Percentiles rank a stretch among this genome's conserved stretches.
These are phyloP conservation scores for Dendrolimus houi DNA, from an alignment of 2,888 invertebrate genomes.

Conservation along the genomic window DNA sequence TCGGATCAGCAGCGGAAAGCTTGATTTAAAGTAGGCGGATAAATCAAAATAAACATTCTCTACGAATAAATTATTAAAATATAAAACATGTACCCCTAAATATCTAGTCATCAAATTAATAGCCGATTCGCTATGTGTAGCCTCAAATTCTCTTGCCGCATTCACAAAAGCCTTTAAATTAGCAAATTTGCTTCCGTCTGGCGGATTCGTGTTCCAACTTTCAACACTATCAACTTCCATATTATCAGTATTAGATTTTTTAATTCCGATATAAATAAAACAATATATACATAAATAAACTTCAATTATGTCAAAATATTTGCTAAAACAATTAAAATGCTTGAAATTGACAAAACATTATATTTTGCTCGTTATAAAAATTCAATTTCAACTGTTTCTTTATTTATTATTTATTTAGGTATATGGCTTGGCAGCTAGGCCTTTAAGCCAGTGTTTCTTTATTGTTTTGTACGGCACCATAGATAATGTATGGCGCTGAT, in stretches of 20 bases:
- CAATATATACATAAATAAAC: conserved; percentile 5
- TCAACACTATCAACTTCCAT: conserved; percentile 64
- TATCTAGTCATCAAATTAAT: conserved; percentile 70
- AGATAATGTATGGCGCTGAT: too few species aligned
- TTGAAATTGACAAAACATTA: conserved; percentile 10
- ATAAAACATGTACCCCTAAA: conserved; percentile 46
- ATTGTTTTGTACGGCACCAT: too few species aligned
- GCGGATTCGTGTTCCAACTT: conserved; percentile 34
- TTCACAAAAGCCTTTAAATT: conserved; percentile 73
- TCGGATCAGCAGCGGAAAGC: too few species aligned
- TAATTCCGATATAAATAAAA: conserved; percentile 1
- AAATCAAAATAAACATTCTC: too few species aligned
- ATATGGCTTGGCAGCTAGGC: too few species aligned
- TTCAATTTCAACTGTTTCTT: conserved; percentile 66
- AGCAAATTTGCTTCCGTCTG: conserved; percentile 55
- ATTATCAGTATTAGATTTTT: conserved; percentile 5
- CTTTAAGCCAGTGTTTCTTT: too few species aligned
- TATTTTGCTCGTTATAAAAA: conserved; percentile 19
- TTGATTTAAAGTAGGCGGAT: too few species aligned
- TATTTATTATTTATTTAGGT: too few species aligned
- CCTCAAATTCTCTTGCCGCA: conserved; percentile 69
- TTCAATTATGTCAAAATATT: conserved; percentile 6
- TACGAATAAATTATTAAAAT: background rate
- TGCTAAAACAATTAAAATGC: background rate
- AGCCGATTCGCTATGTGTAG: conserved; percentile 67